phyloP scores from a whole-genome alignment of 1,140 invertebrate species.

The Lutraria rhynchaena region DNA sequence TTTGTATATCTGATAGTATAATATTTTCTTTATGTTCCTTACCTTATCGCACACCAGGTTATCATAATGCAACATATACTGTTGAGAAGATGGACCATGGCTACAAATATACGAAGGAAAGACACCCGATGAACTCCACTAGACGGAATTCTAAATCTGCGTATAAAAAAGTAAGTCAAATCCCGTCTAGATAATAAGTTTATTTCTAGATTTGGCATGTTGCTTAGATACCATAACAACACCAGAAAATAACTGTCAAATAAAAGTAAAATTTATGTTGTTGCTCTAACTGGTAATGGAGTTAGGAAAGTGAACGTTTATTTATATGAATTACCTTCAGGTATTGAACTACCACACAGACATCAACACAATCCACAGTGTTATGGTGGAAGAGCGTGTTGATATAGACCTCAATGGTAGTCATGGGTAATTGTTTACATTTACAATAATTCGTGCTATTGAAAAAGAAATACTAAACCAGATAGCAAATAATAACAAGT shows the following conservation, averaged over 20 bases:
- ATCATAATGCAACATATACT: background rate
- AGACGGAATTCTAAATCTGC: background rate
- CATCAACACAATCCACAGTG: conserved; percentile 7
- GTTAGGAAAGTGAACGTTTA: background rate
- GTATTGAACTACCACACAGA: background rate
- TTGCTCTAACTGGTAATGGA: too few species aligned
- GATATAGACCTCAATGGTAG: conserved; percentile 2
- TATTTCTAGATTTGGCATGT: too few species aligned
- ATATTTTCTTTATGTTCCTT: too few species aligned
- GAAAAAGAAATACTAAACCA: background rate
- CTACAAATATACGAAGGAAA: background rate
- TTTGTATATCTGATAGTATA: too few species aligned
- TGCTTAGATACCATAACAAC: too few species aligned
- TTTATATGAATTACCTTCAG: background rate
- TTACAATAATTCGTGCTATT: too few species aligned
- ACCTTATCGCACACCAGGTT: too few species aligned
- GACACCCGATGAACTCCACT: background rate
- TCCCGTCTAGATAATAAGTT: background rate
- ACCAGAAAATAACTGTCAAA: too few species aligned
- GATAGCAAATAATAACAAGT: too few species aligned
- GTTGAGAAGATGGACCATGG: background rate
- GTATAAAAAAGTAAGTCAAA: background rate
- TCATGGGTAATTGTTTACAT: conserved; percentile 3
- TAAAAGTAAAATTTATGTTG: too few species aligned
- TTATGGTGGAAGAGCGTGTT: conserved; percentile 4